Evolutionary conservation across 2,888 invertebrate species (phyloP), one percentile per base, ranked within the genome.

Genomic region (Notodonta ziczac): DNA sequence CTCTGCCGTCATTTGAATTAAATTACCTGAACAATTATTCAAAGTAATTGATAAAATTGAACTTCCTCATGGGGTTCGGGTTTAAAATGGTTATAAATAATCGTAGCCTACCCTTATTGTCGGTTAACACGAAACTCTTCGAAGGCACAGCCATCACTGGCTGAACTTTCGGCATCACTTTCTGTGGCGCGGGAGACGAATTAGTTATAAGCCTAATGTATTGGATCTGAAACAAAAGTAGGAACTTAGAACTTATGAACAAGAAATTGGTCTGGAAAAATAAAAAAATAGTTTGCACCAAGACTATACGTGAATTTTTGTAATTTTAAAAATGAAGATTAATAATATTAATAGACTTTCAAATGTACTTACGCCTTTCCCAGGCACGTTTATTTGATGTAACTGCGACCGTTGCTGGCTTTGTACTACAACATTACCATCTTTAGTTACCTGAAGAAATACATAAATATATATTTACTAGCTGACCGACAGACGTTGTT

Each of bases 371-470:
- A 96, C 96, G 72, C 96, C 96, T 89, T 96, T 95, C 13, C 96
- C 96, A 2, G 96, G 96, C 65, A 96, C 95, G 84, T 96, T 96
- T 65, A 96, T 95, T 80, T 96, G 96, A 86, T 96, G 96, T n/a
- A 96, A 87, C 80, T 96, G 95, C 73, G 93, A 90, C 72, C 83
- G 81, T 55, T 87, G 89, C 0, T 24, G 24, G 24, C 84, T 84
- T 58, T 84, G 84, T 35, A 82, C 63, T 14, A 83, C 64, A 5
- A 84, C 65, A 59, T 73, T 82, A 3, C 81, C 80, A 16, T 87
- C 87, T 69, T 86, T 89, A 7, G 73, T 71, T 5, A 84, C 65
- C 91, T 91, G 73, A 70, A 62, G 35, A 56, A 32, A 63, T 62
- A 63, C 44, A 40, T 13, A 24, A 57, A 55, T 44, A 12, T 14